Evolutionary conservation across 2,888 invertebrate species (phyloP).

Genomic region (Meganola albula): DNA sequence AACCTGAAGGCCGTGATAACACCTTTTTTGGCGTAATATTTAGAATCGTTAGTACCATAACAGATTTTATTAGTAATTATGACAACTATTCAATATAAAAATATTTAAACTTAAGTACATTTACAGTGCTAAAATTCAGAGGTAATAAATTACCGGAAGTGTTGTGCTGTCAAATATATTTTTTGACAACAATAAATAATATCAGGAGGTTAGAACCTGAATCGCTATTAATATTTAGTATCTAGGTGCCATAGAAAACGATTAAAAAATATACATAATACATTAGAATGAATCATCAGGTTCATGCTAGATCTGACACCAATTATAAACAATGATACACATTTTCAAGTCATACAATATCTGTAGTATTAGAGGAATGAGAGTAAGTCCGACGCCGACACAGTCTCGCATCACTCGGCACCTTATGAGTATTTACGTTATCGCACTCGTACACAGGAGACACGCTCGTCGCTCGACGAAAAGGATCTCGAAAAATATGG

Average conservation of each 20-base stretch:
- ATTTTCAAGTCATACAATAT: conserved; percentile 48
- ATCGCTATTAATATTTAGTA: conserved; percentile 15
- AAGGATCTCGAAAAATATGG: conserved; percentile 59
- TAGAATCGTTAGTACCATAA: conserved; percentile 43
- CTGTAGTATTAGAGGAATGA: conserved; percentile 69
- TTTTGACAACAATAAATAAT: conserved; percentile 16
- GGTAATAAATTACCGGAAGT: neutral
- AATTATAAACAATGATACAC: conserved; percentile 29
- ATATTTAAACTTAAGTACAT: conserved; percentile 58
- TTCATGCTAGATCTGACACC: conserved; percentile 40
- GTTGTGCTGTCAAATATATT: conserved; percentile 17
- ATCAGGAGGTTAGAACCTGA: conserved; percentile 10
- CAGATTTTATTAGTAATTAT: conserved; percentile 35
- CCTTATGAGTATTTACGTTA: conserved; percentile 69
- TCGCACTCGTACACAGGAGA: conserved; percentile 57
- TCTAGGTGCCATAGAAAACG: conserved; percentile 36
- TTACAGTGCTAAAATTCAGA: conserved; percentile 30
- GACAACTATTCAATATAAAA: conserved; percentile 43
- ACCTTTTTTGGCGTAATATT: conserved; percentile 41
- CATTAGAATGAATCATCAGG: conserved; percentile 46
- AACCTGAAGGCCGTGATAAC: conserved; percentile 58
- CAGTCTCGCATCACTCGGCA: conserved; percentile 46
- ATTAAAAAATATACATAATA: conserved; percentile 48
- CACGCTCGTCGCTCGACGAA: conserved; percentile 64
- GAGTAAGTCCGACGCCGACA: conserved; percentile 43